Base-by-base conservation (phyloP, 1,140 invertebrate genomes). In the Sitophilus oryzae region DNA sequence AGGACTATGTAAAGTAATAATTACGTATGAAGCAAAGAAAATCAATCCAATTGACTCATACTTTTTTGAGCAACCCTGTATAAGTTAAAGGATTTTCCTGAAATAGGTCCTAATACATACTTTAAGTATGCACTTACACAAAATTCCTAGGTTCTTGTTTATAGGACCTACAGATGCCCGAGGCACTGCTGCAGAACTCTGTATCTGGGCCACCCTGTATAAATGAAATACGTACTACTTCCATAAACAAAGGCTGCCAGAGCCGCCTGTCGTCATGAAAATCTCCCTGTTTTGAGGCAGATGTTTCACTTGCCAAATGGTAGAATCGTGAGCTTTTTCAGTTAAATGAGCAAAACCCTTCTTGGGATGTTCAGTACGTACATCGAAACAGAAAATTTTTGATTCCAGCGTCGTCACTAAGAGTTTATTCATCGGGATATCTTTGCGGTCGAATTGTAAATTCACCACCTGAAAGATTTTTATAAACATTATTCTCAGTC, bases 381-480 rank as follows among this genome's bases (percentile, higher is more conserved):
- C 77, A 71, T 97, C 93, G 71, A 86, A 96, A 0, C 95, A 80
- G 71, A 90, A 85, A 60, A 96, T 85, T 62, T 92, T 94, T 0
- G 90, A 89, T 71, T 97, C 93, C n/a, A 98, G 73, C 0, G 92
- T 93, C 3, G 93, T 93, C 0, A 84, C 91, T 1, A 92, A 85
- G 44, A 98, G 69, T 76, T 98, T 98, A 67, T 98, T 97, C 91
- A 96, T 96, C 52, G 81, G 76, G 62, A 96, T 96, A 68, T 96
- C 92, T 68, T 88, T 90, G 20, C 94, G 76, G 72, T 98, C 94
- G 76, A 97, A 98, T 72, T 97, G 91, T 10, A 93, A 40, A 46
- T 79, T 79, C 65, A 93, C 96, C 5, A 96, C 82, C 85, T 88
- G 62, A 11, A 74, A 72, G 49, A 11, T 10, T n/a, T n/a, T n/a